phyloP scores from a whole-genome alignment of 1,140 invertebrate genomes.

The Brachionus sp. region DNA sequence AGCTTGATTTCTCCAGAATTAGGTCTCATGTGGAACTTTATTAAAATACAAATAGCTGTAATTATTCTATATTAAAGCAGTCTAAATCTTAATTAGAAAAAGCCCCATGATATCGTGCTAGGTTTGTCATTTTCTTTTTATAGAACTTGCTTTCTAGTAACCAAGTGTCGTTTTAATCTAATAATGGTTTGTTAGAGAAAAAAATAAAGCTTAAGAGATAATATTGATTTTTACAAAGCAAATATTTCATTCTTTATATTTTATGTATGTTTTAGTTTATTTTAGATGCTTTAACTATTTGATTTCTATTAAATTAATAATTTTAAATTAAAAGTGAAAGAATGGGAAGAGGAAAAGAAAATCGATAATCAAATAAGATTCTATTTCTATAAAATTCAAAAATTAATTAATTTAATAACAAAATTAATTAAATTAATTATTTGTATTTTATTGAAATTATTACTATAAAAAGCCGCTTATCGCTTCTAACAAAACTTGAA shows the following conservation, averaged over 20 bases:
- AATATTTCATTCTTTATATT: slow-evolving; percentile 1
- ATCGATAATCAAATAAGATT: slow-evolving; percentile 5
- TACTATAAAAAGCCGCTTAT: not conserved
- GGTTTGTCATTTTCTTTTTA: not conserved
- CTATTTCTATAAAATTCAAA: not conserved
- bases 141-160: not conserved
- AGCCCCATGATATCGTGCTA: not conserved
- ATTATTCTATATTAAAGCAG: not conserved
- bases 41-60: not conserved
- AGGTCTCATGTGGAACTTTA: not conserved
- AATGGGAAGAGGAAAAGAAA: slow-evolving; percentile 1
- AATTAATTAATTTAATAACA: slow-evolving; percentile 13
- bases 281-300: not conserved
- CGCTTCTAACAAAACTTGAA: not conserved
- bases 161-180: not conserved
- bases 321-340: not conserved
- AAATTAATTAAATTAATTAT: slow-evolving; percentile 8
- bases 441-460: not conserved
- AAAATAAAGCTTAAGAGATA: not conserved
- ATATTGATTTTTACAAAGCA: not conserved
- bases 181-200: not conserved
- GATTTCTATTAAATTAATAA: slow-evolving; percentile 12
- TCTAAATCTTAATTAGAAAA: not conserved
- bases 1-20: not conserved
- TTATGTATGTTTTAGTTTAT: not conserved